Evolutionary conservation across 2,113 vertebrate species (phyloP), one percentile per base, ranked within the genome.

Genomic region (Stegostoma tigrinum): DNA sequence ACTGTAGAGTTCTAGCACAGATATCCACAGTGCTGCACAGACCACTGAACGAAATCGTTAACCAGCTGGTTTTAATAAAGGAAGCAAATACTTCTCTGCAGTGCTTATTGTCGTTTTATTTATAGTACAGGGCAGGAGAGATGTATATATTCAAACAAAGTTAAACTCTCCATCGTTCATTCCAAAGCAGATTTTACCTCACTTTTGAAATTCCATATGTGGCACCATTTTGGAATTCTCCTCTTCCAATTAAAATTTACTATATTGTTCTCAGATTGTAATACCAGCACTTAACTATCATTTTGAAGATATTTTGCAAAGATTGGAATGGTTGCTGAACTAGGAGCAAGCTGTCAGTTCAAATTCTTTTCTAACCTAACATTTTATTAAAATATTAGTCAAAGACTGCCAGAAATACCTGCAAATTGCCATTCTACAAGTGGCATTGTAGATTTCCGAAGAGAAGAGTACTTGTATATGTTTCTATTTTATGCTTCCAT

Each of bases 41-140:
- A 38, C 45, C 68, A 72, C 68, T 72, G 67, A 95, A 52, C 48
- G 67, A 95, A 95, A 27, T 95, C 64, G 30, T 72, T 95, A 72
- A 95, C 24, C 94, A 52, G 38, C 68, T 95, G 94, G 15, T 42
- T 52, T 68, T 95, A 95, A 95, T 72, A 95, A 95, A 95, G 68
- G 94, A 72, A 95, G 23, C 68, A 52, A 95, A 52, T 45, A 93
- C 61, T 93, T 19, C n/a, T 93, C 61, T 66, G 30, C 55, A 93
- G 61, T 38, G 66, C 68, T 64, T 17, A 17, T 42, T 52, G 68
- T 95, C 23, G 67, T 52, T 75, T 24, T 61, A 10, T 70, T 72
- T 38, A 48, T 52, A 70, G 66, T 72, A 14, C 23, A 67, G 64
- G 61, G 38, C 14, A 67, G 34, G n/a, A 93, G 66, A 5, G 12